Evolutionary conservation across 2,888 invertebrate species (phyloP), one percentile per base, ranked within the genome.

Genomic region (Antheraea yamamai): DNA sequence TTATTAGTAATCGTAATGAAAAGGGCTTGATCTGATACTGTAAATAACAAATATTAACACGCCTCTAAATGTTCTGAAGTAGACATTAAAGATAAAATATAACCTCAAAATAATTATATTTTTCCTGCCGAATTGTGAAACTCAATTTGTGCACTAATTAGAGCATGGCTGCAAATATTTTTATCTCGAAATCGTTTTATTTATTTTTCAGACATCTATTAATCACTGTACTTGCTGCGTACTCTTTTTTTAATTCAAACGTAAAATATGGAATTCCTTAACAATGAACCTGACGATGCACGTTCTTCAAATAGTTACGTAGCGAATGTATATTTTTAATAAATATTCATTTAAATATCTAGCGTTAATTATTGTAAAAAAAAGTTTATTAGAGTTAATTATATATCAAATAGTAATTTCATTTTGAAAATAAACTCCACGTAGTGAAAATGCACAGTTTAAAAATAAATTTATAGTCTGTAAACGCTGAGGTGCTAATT

Each of bases 401-500:
- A 30, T 66, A 16, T 12, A 26, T 30, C 16, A 26, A 66, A 66
- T 66, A 16, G 30, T 12, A 30, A 66, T 66, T 66, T 16, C 16
- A 30, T 30, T 66, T 66, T 30, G 3, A 30, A 66, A 66, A 66
- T 16, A 16, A 16, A 14, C 1, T 66, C 26, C 64, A 16, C 16
- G 16, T 30, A 30, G 30, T 18, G 14, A 70, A 39, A 70, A 70
- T 70, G 39, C 70, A 70, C 39, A 70, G 39, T 39, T 61, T 47
- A 75, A 74, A 71, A 61, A 47, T 51, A 75, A 75, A 71, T 71
- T 74, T 23, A 47, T 71, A 71, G 12, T 58, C 39, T 61, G 71
- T 71, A 58, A 47, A 23, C 74, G 61, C 23, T 20, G 26, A 76
- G 70, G 76, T 74, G 76, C 30, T 76, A 76, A 76, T 76, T 74